Evolutionary conservation across 2,888 invertebrate species (phyloP).

Genomic region (Tiphia femorata): DNA sequence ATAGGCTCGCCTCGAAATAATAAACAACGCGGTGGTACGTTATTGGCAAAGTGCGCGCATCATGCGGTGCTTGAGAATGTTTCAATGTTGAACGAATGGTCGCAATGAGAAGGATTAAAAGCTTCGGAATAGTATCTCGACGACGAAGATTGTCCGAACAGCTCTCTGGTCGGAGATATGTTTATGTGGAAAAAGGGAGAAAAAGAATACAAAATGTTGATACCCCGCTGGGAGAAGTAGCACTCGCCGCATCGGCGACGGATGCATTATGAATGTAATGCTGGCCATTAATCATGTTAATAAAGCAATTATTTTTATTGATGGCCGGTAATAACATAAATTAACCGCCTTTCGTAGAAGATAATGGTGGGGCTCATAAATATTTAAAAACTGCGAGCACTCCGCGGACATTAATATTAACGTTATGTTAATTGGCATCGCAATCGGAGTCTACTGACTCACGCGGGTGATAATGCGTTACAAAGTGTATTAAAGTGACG

Average conservation of each 20-base stretch:
- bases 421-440: constrained; percentile 43
- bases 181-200: too few relatives aligned
- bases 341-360: constrained; percentile 38
- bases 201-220: neutral
- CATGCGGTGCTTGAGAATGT: too few relatives aligned
- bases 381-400: constrained; percentile 38
- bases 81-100: too few relatives aligned
- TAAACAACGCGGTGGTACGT: too few relatives aligned
- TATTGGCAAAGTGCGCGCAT: too few relatives aligned
- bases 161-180: too few relatives aligned
- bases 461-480: constrained; percentile 9
- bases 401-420: constrained; percentile 40
- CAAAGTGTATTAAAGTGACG: neutral
- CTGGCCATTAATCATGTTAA: constrained; percentile 49
- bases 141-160: too few relatives aligned
- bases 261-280: constrained; percentile 50
- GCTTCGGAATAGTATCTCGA: too few relatives aligned
- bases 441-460: constrained; percentile 30
- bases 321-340: constrained; percentile 52
- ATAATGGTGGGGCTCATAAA: constrained; percentile 55
- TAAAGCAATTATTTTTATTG: constrained; percentile 58
- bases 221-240: constrained; percentile 4
- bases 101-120: too few relatives aligned
- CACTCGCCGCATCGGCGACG: constrained; percentile 30
- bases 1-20: too few relatives aligned